Evolutionary conservation across 2,888 invertebrate genomes (phyloP), one percentile per base, ranked within the genome.

Genomic region (Xestoiulus laeticollis): DNA sequence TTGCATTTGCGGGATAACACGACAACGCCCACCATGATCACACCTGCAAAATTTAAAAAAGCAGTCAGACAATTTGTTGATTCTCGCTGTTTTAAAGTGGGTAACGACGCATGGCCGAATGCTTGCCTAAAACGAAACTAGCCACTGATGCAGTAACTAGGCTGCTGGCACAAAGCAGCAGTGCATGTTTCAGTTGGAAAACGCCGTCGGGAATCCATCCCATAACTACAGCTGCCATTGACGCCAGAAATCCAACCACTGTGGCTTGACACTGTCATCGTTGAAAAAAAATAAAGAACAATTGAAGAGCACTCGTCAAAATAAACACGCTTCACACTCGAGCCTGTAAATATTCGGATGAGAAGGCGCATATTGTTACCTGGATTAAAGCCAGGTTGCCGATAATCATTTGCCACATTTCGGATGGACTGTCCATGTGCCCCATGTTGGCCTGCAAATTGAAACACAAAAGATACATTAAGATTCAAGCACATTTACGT

Each of bases 381-480:
- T 98, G 98, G 8, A 98, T 97, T 90, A 98, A 93, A 87, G 97
- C 96, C 92, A 98, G 94, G 92, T 98, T 98, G 84, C 98, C 97
- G 26, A 95, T 93, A 88, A 98, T 95, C 96, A 97, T 97, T 88
- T 91, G 91, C 90, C 91, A 90, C 88, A 91, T 90, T 91, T 97
- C 96, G 48, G 94, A 93, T 26, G 93, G 93, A 0, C 94, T 94
- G 89, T 95, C 94, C 96, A 98, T 96, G 91, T 97, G 96, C 44
- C 98, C 98, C 89, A 98, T 93, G 92, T 98, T 97, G 0, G 97
- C 97, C 93, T 93, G 90, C 30, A 91, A 38, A 90, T 84, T 30
- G 0, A 85, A n/a, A n/a, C n/a, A 78, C 26, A 16, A 87, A 87
- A 83, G 88, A 33, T 82, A 22, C 19, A 22, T 82, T 82, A 82